phyloP scores from a whole-genome alignment of 1,140 invertebrate species.

The Solenopsis invicta region DNA sequence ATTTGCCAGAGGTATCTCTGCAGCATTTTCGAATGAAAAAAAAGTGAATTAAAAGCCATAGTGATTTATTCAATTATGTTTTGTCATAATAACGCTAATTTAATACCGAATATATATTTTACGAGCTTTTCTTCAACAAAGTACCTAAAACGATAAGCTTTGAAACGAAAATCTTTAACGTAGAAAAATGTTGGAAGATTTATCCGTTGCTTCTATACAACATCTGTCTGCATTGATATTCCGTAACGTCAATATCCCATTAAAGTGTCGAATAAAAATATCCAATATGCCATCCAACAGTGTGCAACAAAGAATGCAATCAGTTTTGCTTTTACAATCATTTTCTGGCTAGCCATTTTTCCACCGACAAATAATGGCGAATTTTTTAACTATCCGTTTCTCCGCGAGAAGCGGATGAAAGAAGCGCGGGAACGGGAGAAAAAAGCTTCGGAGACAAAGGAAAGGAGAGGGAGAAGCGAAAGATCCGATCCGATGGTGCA shows the following conservation, averaged over 20 bases:
- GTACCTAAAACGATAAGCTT: background rate
- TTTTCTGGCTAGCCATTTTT: background rate
- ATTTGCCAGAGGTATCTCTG: background rate
- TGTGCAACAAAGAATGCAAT: background rate
- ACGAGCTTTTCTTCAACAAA: background rate
- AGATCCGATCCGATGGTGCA: slow-evolving; percentile 35
- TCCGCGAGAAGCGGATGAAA: background rate
- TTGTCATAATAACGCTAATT: background rate
- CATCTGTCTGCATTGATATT: background rate
- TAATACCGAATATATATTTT: slow-evolving; percentile 3
- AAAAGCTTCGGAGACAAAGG: background rate
- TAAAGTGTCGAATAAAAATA: background rate
- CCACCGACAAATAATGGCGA: background rate
- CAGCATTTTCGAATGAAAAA: background rate
- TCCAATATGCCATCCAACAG: background rate
- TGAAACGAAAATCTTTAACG: background rate
- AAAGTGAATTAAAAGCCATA: background rate
- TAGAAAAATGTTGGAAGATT: background rate
- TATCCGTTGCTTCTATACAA: background rate
- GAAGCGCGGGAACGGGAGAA: background rate
- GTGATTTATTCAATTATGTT: slow-evolving; percentile 15
- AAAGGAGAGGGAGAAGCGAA: slow-evolving; percentile 49
- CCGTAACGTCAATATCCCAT: background rate
- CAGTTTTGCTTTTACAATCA: slow-evolving; percentile 17
- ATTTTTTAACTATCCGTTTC: background rate